These are phyloP conservation scores for Uromys caudimaculatus DNA, from an alignment of 2,797 vertebrate genomes.

Conservation along the genomic window DNA sequence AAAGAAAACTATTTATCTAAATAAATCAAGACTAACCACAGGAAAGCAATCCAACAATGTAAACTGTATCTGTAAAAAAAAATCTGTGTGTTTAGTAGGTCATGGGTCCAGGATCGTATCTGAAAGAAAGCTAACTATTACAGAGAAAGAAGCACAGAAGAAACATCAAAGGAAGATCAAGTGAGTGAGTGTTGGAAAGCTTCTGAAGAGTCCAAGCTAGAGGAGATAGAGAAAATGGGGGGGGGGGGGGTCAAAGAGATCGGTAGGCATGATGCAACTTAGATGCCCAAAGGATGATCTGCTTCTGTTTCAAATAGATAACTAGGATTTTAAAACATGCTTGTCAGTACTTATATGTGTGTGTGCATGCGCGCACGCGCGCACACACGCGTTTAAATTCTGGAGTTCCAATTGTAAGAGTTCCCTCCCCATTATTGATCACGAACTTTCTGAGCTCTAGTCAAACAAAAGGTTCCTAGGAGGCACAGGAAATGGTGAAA, in stretches of 20 bases:
- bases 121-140: constrained; percentile 49
- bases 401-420: constrained; percentile 9
- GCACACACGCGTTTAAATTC: constrained; percentile 14
- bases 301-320: constrained; percentile 33
- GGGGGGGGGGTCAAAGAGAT: background rate
- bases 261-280: background rate
- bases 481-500: constrained; percentile 39
- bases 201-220: background rate
- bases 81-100: background rate
- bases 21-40: constrained; percentile 54
- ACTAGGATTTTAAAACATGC: constrained; percentile 49
- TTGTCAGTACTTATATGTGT: background rate
- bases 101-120: background rate
- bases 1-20: constrained; percentile 55
- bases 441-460: constrained; percentile 21
- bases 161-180: background rate
- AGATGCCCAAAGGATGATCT: constrained; percentile 23
- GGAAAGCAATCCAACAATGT: constrained; percentile 22
- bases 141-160: background rate
- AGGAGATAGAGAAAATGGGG: constrained; percentile 1
- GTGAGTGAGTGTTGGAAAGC: background rate
- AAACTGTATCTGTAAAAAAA: constrained; percentile 29
- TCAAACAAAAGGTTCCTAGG: constrained; percentile 48
- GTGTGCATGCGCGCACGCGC: background rate
- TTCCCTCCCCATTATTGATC: background rate